These are phyloP conservation scores for Pachypanchax playfairii DNA, from an alignment of 2,113 vertebrate genomes.

Conservation along the genomic window DNA sequence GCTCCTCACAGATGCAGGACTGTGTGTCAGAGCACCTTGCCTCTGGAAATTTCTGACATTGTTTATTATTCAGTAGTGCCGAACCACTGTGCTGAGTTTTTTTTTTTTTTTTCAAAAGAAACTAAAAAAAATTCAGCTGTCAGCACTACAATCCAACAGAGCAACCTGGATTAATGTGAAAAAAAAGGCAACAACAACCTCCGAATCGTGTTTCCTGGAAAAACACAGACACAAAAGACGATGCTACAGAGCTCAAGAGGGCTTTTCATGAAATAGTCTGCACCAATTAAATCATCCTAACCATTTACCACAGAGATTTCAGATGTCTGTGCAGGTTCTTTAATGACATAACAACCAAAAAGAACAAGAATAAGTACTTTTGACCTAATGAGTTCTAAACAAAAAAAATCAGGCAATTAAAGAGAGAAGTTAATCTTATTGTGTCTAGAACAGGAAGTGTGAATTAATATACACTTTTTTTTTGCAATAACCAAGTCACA, in stretches of 20 bases:
- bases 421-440: conserved; percentile 26
- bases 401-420: conserved; percentile 23
- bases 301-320: conserved; percentile 41
- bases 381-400: conserved; percentile 45
- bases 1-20: conserved; percentile 37
- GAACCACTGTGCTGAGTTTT: conserved; percentile 55
- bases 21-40: conserved; percentile 46
- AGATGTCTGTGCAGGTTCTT: conserved; percentile 49
- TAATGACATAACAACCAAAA: conserved; percentile 33
- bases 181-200: conserved; percentile 11
- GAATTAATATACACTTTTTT: conserved; percentile 22
- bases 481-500: conserved; percentile 33
- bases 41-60: conserved; percentile 46
- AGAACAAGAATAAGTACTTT: conserved; percentile 44
- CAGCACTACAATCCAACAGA: conserved; percentile 25
- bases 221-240: conserved; percentile 26
- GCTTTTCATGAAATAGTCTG: conserved; percentile 25
- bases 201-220: conserved; percentile 33
- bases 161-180: conserved; percentile 20
- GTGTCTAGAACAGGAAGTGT: conserved; percentile 36
- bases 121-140: conserved; percentile 47
- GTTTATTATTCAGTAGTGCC: conserved; percentile 63
- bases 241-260: conserved; percentile 13
- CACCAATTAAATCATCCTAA: conserved; percentile 37
- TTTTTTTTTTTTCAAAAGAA: conserved; percentile 51